phyloP scores from a whole-genome alignment of 2,797 vertebrate genomes.

The Huso huso region DNA sequence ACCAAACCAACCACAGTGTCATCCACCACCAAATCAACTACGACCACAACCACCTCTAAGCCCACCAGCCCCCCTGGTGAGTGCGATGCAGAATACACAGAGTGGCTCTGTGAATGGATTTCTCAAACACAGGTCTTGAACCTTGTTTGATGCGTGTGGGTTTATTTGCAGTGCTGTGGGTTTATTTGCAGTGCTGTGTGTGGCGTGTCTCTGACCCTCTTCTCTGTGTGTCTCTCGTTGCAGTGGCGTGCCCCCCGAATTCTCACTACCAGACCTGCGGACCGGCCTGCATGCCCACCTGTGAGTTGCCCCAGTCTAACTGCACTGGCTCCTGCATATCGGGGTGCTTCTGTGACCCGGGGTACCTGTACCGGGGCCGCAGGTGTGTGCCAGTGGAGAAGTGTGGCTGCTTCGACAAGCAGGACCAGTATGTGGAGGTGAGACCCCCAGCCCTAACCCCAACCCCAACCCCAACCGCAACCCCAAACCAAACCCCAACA shows the following conservation, averaged over 20 bases:
- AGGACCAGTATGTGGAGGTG: conserved; percentile 62
- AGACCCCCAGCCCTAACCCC: not conserved
- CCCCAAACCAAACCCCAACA: no score
- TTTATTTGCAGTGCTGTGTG: no score
- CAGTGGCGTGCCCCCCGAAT: conserved; percentile 51
- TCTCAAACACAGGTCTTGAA: no score
- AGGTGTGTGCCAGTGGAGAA: conserved; percentile 52
- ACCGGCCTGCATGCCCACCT: conserved; percentile 57
- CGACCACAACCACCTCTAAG: conserved; percentile 10
- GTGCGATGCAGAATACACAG: no score
- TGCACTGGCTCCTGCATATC: conserved; percentile 54
- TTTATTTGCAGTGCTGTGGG: no score
- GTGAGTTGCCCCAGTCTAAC: conserved; percentile 53
- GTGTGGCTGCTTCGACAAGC: conserved; percentile 59
- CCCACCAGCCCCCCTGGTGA: not conserved
- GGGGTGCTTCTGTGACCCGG: conserved; percentile 63
- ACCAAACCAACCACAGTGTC: not conserved
- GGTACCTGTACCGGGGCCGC: conserved; percentile 54
- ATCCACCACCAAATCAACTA: not conserved
- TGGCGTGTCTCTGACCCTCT: not conserved
- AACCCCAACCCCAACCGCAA: not conserved
- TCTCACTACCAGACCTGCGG: conserved; percentile 58
- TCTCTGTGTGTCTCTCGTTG: not conserved
- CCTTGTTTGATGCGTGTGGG: no score
- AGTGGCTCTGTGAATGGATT: no score